A percentile compares a stretch with the other conserved stretches of the same genome.
phyloP scores from a whole-genome alignment of 2,113 vertebrate genomes.

The Myotis lucifugus region DNA sequence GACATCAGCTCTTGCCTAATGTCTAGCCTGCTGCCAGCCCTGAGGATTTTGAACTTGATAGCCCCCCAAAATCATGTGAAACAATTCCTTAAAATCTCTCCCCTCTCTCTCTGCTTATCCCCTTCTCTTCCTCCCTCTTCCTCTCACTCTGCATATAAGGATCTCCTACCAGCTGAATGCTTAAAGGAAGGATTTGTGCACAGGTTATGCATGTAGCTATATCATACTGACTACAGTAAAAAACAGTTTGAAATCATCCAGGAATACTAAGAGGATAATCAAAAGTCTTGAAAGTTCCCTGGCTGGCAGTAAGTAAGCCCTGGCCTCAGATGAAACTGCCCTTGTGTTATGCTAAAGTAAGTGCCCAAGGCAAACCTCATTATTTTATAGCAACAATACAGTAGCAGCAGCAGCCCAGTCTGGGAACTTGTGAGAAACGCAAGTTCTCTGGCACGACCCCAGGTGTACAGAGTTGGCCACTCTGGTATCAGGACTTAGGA shows the following conservation, averaged over 20 bases:
- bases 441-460: background rate
- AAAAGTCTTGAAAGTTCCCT: background rate
- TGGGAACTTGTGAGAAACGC: background rate
- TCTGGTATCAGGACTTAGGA: background rate
- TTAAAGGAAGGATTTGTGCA: background rate
- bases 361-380: background rate
- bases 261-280: background rate
- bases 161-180: background rate
- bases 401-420: background rate
- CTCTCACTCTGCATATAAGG: background rate
- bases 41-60: background rate
- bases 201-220: background rate
- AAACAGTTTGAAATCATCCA: background rate
- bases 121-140: too few relatives aligned
- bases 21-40: background rate
- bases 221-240: background rate
- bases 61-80: background rate
- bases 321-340: background rate
- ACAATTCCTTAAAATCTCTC: background rate
- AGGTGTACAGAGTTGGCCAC: background rate
- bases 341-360: background rate
- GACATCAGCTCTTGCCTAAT: background rate
- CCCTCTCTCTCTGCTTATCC: background rate
- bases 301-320: background rate
- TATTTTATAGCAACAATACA: conserved; percentile 17